Evolutionary conservation across 1,140 invertebrate genomes (phyloP), one percentile per base, ranked within the genome.

Genomic region (Catajapyx aquilonaris): DNA sequence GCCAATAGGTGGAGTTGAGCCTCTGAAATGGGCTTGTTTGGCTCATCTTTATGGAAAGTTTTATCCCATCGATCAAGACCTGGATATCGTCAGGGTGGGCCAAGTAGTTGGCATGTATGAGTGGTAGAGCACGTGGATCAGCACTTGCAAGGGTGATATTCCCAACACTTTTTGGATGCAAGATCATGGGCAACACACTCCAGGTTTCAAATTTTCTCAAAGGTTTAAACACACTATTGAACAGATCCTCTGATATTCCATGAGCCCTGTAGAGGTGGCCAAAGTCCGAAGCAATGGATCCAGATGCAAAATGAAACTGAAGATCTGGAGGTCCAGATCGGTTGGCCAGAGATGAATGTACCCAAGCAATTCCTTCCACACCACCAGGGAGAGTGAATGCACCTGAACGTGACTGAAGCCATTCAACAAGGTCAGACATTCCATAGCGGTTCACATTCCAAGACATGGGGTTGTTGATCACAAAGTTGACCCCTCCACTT

Each of bases 161-260:
- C 18, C 30, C 30, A 3, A 3, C 7, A 15, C 57, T 59, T 51
- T 73, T 68, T 0, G 84, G 81, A 51, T 75, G 63, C 19, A 83
- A 60, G 0, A 81, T 50, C 55, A 81, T 76, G 0, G 76, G 71
- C 44, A 76, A 54, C 3, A 79, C 57, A 0, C 69, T 66, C 50
- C 69, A 79, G 5, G 63, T 66, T 44, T 76, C 68, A n/a, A n/a
- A n/a, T n/a, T n/a, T n/a, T n/a, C n/a, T n/a, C n/a, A n/a, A n/a
- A n/a, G n/a, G n/a, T n/a, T n/a, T n/a, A n/a, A n/a, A n/a, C n/a
- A n/a, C n/a, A n/a, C n/a, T n/a, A n/a, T n/a, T n/a, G n/a, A n/a
- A n/a, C n/a, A n/a, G n/a, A n/a, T n/a, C n/a, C n/a, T n/a, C n/a
- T n/a, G n/a, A n/a, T n/a, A n/a, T n/a, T n/a, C n/a, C n/a, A n/a